Evolutionary conservation across 2,113 vertebrate genomes (phyloP).

Genomic region (Fukomys damarensis): DNA sequence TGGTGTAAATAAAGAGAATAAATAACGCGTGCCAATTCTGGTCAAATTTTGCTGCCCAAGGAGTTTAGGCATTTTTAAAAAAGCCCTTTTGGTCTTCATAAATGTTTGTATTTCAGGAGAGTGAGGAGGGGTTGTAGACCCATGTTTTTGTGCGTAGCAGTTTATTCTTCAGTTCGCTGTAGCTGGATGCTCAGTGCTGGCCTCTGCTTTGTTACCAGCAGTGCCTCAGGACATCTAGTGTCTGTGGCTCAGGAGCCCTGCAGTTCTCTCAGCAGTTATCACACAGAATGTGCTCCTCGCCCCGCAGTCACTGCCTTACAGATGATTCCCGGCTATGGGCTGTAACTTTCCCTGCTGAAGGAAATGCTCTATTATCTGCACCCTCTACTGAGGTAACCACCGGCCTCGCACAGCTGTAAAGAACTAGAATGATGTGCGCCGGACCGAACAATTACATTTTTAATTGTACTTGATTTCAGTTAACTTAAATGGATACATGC

Average conservation of each 20-base stretch:
- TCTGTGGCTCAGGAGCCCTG: neutral
- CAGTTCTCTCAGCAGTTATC: neutral
- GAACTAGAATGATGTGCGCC: neutral
- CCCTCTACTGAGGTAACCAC: neutral
- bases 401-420: neutral
- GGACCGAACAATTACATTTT: neutral
- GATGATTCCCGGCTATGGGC: too few relatives aligned
- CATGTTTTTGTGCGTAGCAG: rapidly evolving
- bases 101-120: neutral
- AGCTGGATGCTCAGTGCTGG: neutral
- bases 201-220: too few relatives aligned
- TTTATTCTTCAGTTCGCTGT: neutral
- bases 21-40: neutral
- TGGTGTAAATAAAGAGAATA: neutral
- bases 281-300: neutral
- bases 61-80: neutral
- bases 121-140: neutral
- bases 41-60: neutral
- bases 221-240: rapidly evolving
- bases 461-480: neutral
- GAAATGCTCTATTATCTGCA: neutral
- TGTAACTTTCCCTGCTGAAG: neutral
- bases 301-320: rapidly evolving
- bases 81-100: neutral
- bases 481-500: neutral